Evolutionary conservation across 2,797 vertebrate species (phyloP).

Genomic region (Eutrigla gurnardus): DNA sequence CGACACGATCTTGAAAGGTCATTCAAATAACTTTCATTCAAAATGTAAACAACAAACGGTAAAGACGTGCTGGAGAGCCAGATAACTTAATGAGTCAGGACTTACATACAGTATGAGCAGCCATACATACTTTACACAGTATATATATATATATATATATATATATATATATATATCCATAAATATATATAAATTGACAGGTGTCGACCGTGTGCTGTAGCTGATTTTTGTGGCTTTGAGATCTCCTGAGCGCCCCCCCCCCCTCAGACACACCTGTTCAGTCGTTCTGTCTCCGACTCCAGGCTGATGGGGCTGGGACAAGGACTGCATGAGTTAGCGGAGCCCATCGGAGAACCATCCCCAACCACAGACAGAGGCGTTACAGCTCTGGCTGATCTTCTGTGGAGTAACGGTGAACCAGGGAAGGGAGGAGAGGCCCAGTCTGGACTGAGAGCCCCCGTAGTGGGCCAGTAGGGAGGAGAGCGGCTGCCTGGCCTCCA

Average conservation of each 20-base stretch:
- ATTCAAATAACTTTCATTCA: not conserved
- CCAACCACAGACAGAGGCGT: constrained; percentile 65
- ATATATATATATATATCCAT: too few species aligned
- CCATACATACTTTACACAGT: too few species aligned
- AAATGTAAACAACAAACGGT: not conserved
- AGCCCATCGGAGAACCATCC: constrained; percentile 64
- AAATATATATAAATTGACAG: too few species aligned
- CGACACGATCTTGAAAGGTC: not conserved
- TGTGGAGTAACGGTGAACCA: constrained; percentile 79
- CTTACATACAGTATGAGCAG: too few species aligned
- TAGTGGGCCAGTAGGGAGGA: constrained; percentile 66
- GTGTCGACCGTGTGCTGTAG: not conserved
- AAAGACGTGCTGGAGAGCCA: too few species aligned
- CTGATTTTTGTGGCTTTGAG: not conserved
- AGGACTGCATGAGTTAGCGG: constrained; percentile 53
- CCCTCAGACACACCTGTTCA: constrained; percentile 82
- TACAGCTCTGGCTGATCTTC: constrained; percentile 66
- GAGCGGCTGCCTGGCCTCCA: constrained; percentile 73
- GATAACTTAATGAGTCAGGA: too few species aligned
- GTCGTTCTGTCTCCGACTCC: constrained; percentile 82
- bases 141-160: too few species aligned
- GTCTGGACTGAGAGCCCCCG: constrained; percentile 67
- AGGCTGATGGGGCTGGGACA: constrained; percentile 59
- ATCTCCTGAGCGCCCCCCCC: not conserved
- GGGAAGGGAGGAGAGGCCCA: constrained; percentile 79